phyloP scores from a whole-genome alignment of 2,888 invertebrate genomes.

The Gastrophysa polygoni region DNA sequence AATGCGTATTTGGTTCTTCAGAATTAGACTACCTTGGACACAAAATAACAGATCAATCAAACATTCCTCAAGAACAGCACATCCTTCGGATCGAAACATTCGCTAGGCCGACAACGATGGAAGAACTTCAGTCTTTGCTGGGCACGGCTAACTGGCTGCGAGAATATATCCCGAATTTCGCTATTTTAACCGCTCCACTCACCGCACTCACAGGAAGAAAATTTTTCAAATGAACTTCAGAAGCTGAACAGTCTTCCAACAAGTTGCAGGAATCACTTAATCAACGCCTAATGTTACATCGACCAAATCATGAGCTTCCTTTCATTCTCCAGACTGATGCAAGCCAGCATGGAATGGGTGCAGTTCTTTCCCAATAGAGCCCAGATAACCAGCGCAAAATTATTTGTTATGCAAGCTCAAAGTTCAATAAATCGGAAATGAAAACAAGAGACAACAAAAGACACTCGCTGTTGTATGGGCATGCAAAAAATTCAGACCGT shows the following conservation, averaged over 20 bases:
- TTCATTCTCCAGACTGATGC: no score
- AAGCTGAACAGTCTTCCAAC: no score
- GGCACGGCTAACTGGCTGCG: conserved; percentile 40
- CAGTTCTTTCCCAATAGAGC: not conserved
- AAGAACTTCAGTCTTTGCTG: conserved; percentile 33
- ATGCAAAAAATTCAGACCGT: conserved; percentile 25
- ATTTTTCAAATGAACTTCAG: not conserved
- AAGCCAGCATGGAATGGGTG: not conserved
- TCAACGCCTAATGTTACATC: not conserved
- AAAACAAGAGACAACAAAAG: conserved; percentile 33
- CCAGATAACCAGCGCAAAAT: not conserved
- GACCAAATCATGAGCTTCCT: not conserved
- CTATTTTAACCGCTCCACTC: not conserved
- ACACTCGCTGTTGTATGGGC: conserved; percentile 20
- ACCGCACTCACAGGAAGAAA: not conserved
- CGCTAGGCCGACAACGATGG: conserved; percentile 17
- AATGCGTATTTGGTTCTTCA: conserved; percentile 27
- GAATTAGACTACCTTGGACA: conserved; percentile 28
- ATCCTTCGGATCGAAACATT: conserved; percentile 17
- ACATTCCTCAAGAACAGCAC: conserved; percentile 22
- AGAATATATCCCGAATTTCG: conserved; percentile 30
- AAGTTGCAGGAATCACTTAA: not conserved
- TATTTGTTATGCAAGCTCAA: conserved; percentile 27
- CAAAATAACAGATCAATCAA: conserved; percentile 21
- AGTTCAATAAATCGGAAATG: not conserved